Conservation (phyloP, 1,140 invertebrate species). For the Drosophila chauvacae region DNA sequence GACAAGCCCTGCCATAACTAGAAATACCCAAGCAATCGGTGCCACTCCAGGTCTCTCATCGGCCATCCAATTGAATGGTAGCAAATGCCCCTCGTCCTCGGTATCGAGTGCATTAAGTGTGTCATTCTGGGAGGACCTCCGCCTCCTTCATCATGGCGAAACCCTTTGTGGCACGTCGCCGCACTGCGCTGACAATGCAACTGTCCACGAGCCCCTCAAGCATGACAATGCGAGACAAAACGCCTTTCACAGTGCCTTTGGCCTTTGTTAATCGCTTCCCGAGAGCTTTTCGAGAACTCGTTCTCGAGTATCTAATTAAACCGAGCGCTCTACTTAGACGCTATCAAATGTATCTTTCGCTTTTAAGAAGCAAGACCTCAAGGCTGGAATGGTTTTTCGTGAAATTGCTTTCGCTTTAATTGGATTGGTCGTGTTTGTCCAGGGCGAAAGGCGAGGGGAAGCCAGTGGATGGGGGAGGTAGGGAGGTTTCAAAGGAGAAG, state of each 20-base stretch:
- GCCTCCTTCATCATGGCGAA: constrained; percentile 21
- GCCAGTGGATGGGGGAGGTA: no score
- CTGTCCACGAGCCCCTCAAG: constrained; percentile 52
- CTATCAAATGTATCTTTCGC: constrained; percentile 52
- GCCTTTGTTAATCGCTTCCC: constrained; percentile 61
- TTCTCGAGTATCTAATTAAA: constrained; percentile 74
- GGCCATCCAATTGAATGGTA: constrained; percentile 16
- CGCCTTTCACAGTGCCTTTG: constrained; percentile 33
- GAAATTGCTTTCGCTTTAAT: constrained; percentile 78
- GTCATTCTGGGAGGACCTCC: constrained; percentile 37
- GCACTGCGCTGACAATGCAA: constrained; percentile 61
- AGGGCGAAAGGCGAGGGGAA: constrained; percentile 6
- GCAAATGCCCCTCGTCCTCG: not conserved
- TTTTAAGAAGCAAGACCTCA: constrained; percentile 34
- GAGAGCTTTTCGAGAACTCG: constrained; percentile 26
- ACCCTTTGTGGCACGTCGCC: constrained; percentile 52
- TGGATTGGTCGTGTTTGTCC: constrained; percentile 57
- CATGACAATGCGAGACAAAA: constrained; percentile 52
- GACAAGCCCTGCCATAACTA: not conserved
- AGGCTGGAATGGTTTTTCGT: constrained; percentile 48
- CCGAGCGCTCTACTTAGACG: constrained; percentile 55
- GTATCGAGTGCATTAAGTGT: constrained; percentile 51
- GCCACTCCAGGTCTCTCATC: constrained; percentile 21
- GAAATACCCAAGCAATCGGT: not conserved
- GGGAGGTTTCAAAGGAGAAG: not conserved